Evolutionary conservation across 1,140 invertebrate genomes (phyloP).

Genomic region (Glossosoma conforme): DNA sequence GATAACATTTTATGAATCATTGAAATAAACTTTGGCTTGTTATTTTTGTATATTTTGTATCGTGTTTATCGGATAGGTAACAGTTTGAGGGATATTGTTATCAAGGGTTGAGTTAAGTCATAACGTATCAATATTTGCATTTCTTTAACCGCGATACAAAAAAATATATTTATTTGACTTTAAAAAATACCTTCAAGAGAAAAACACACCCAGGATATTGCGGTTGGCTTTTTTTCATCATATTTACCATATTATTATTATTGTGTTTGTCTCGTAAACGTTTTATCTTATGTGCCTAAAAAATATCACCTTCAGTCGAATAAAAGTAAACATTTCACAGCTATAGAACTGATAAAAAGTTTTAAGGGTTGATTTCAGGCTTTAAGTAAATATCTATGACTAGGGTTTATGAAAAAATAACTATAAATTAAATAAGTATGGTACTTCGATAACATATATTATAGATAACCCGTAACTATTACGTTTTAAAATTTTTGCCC

Average conservation of each 20-base stretch:
- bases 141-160: constrained; percentile 15
- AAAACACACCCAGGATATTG: constrained; percentile 12
- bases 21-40: no score
- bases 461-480: no score
- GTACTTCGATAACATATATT: no score
- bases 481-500: no score
- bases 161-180: constrained; percentile 12
- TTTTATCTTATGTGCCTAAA: constrained; percentile 12
- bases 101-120: constrained; percentile 9
- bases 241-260: no score
- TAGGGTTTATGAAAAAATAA: no score
- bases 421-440: no score
- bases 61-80: no score
- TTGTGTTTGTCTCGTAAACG: neutral
- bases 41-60: no score
- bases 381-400: no score
- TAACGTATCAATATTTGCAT: constrained; percentile 12
- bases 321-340: constrained; percentile 1
- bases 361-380: no score
- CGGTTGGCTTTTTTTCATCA: constrained; percentile 9
- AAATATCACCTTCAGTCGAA: constrained; percentile 13
- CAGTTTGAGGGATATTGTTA: constrained; percentile 8
- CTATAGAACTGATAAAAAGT: neutral
- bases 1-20: no score
- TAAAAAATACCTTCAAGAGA: constrained; percentile 8